Percentiles rank a stretch among this genome's conserved stretches.
Evolutionary conservation across 2,113 vertebrate species (phyloP).

Genomic region (Bubalus kerabau): DNA sequence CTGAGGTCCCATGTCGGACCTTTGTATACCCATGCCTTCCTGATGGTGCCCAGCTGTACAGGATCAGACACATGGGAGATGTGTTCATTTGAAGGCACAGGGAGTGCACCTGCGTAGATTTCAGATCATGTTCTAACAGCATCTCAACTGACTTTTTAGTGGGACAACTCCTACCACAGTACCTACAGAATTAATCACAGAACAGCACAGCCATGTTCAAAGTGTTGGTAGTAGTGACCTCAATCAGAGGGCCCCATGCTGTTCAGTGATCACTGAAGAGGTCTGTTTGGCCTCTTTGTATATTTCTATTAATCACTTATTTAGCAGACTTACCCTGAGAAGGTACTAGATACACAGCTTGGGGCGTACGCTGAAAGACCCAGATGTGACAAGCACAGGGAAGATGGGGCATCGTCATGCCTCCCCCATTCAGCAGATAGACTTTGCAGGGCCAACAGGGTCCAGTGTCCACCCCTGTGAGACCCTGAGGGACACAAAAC

Average conservation of each 20-base stretch:
- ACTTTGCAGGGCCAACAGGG: neutral
- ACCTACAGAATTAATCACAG: neutral
- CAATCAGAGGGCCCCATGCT: neutral
- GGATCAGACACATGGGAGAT: no score
- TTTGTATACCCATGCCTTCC: fast-evolving
- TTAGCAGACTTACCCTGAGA: neutral
- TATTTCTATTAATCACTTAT: neutral
- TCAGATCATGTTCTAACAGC: fast-evolving
- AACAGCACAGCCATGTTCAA: fast-evolving
- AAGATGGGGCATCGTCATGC: fast-evolving
- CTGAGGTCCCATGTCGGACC: neutral
- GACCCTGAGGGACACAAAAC: neutral
- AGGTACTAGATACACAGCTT: fast-evolving
- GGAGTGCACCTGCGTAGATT: fast-evolving
- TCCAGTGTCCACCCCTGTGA: fast-evolving
- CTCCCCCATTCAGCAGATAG: neutral
- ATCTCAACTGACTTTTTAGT: neutral
- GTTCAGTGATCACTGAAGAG: fast-evolving
- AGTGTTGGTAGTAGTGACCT: fast-evolving
- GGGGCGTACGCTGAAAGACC: fast-evolving
- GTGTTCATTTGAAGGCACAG: fast-evolving
- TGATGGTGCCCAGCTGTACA: fast-evolving
- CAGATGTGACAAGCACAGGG: neutral
- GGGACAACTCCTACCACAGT: fast-evolving
- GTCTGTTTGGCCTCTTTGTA: no score